Evolutionary conservation across 2,113 vertebrate genomes (phyloP).

Genomic region (Rutilus rutilus): DNA sequence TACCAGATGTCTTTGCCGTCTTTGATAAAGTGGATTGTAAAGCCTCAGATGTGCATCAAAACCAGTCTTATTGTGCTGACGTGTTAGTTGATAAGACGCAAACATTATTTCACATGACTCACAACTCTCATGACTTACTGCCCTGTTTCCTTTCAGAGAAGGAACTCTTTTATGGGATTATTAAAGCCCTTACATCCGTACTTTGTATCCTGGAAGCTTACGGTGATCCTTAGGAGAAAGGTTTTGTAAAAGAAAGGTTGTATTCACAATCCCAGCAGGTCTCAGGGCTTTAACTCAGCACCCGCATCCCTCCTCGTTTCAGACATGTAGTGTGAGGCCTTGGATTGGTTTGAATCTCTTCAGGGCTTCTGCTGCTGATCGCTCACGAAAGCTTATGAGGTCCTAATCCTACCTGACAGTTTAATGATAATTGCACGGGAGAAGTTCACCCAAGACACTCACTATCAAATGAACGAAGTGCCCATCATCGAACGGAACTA

Average conservation of each 20-base stretch:
- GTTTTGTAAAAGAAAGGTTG: slow-evolving; percentile 60
- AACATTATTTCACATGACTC: not conserved
- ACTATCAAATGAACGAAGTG: slow-evolving; percentile 63
- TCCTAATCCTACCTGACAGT: slow-evolving; percentile 73
- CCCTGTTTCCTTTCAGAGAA: slow-evolving; percentile 30
- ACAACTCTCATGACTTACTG: slow-evolving; percentile 8
- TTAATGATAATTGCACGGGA: slow-evolving; percentile 72
- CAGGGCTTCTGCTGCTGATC: slow-evolving; percentile 58
- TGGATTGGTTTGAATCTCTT: slow-evolving; percentile 63
- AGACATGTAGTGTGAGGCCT: slow-evolving; percentile 53
- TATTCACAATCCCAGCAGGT: slow-evolving; percentile 63
- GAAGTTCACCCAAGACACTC: slow-evolving; percentile 63
- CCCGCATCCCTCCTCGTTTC: slow-evolving; percentile 48
- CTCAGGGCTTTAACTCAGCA: slow-evolving; percentile 45
- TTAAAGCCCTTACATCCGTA: slow-evolving; percentile 60
- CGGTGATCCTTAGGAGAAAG: slow-evolving; percentile 61
- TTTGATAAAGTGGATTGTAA: not conserved
- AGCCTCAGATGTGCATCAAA: not conserved
- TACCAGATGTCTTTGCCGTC: not conserved
- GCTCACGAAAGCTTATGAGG: slow-evolving; percentile 63
- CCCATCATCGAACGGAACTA: slow-evolving; percentile 60
- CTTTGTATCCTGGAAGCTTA: slow-evolving; percentile 59
- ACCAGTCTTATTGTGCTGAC: not conserved
- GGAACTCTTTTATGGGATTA: slow-evolving; percentile 56
- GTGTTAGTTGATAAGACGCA: not conserved